Evolutionary conservation across 2,888 invertebrate species (phyloP), one percentile per base, ranked within the genome.

Genomic region (Cacoxenus indagator): DNA sequence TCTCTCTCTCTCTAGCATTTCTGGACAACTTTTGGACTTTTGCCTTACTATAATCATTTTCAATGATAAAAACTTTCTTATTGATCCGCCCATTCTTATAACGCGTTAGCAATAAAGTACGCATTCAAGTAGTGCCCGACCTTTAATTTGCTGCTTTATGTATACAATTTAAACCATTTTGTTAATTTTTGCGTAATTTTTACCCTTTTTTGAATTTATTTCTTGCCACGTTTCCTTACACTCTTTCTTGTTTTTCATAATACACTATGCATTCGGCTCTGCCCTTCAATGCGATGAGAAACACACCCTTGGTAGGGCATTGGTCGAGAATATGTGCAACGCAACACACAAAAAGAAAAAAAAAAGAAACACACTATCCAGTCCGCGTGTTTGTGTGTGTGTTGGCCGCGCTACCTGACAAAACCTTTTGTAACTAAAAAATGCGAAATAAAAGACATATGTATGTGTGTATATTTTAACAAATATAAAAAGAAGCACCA

Each of bases 271-370:
- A 43, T 65, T 26, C 26, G 17, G 43, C 43, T 57, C 37, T 29
- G 29, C 17, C 46, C 9, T 31, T n/a, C n/a, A n/a, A n/a, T n/a
- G n/a, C n/a, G n/a, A n/a, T n/a, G n/a, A n/a, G 65, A 24, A 54
- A 61, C 67, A 67, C 67, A 67, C 67, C 67, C 67, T 67, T 61
- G 59, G 14, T 59, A 29, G 67, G 67, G 48, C 67, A 67, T 67
- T 67, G 67, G 67, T 59, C 59, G 37, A 61, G 19, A 26, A 43
- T 19, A 22, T 9, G n/a, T 43, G 6, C n/a, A 22, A n/a, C 2
- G 6, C n/a, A 22, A 19, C 37, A 22, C 19, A 61, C 9, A 61
- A 17, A 37, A 31, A 59, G 26, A 0, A 9, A 43, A 43, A 62
- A 43, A 62, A 9, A 48, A 48, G 29, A 55, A 57, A 66, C 43